Evolutionary conservation across 2,797 vertebrate genomes (phyloP).

Genomic region (Lycodopsis pacificus): DNA sequence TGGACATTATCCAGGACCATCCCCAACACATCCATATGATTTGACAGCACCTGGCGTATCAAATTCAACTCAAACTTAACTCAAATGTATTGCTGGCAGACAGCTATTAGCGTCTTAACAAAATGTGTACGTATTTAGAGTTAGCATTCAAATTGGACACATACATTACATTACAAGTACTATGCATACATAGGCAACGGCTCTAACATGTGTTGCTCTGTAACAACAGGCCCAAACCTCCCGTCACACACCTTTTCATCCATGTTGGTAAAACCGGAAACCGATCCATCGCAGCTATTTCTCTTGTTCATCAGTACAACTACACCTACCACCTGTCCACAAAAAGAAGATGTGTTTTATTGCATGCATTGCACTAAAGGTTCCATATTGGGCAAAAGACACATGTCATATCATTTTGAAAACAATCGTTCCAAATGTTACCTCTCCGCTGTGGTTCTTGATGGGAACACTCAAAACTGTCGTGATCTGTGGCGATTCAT

Average conservation of each 20-base stretch:
- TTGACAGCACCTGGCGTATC: constrained; percentile 84
- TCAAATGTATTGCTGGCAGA: neutral
- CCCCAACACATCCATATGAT: constrained; percentile 89
- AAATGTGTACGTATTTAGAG: neutral
- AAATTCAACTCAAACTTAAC: constrained; percentile 3
- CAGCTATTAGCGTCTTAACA: neutral
- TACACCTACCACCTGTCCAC: constrained; percentile 87
- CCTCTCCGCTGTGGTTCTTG: constrained; percentile 90
- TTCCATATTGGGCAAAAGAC: neutral
- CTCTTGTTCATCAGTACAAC: constrained; percentile 91
- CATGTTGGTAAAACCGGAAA: constrained; percentile 84
- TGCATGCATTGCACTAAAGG: neutral
- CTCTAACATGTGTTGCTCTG: neutral
- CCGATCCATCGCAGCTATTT: constrained; percentile 78
- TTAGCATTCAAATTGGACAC: neutral
- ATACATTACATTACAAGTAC: neutral
- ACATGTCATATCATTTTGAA: neutral
- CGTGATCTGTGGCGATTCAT: constrained; percentile 48
- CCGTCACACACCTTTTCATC: constrained; percentile 88
- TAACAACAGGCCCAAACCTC: neutral
- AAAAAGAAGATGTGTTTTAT: constrained; percentile 19
- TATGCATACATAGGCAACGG: too few species aligned
- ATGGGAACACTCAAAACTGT: constrained; percentile 69
- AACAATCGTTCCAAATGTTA: constrained; percentile 55
- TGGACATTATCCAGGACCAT: constrained; percentile 91